Evolutionary conservation across 1,140 invertebrate species (phyloP).

Genomic region (Eumeta japonica): DNA sequence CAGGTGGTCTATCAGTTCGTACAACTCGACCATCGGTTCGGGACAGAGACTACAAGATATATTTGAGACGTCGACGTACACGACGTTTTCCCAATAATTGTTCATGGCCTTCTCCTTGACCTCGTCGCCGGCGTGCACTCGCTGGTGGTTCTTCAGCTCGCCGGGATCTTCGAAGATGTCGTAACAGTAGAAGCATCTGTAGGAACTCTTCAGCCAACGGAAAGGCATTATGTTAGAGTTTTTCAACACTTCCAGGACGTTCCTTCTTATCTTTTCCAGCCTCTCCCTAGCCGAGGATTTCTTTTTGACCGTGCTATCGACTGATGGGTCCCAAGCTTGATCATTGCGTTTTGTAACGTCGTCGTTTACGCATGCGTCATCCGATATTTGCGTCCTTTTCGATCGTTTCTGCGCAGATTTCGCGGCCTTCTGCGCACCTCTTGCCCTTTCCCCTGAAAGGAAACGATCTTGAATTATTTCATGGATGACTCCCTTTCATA

Average conservation of each 20-base stretch:
- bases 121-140: slow-evolving; percentile 25
- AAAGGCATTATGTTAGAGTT: slow-evolving; percentile 47
- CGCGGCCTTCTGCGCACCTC: slow-evolving; percentile 4
- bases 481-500: too few species aligned
- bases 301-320: slow-evolving; percentile 2
- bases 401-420: slow-evolving; percentile 24
- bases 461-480: too few species aligned
- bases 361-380: slow-evolving; percentile 1
- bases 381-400: slow-evolving; percentile 7
- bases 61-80: slow-evolving; percentile 39
- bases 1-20: slow-evolving; percentile 40
- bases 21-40: slow-evolving; percentile 26
- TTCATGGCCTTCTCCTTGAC: slow-evolving; percentile 34
- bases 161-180: slow-evolving; percentile 42
- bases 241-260: slow-evolving; percentile 31
- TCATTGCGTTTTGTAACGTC: not conserved
- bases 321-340: not conserved
- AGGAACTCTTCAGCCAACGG: slow-evolving; percentile 41
- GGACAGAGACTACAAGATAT: slow-evolving; percentile 36
- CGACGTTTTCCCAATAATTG: slow-evolving; percentile 42
- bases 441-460: too few species aligned
- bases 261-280: slow-evolving; percentile 32
- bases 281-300: slow-evolving; percentile 25
- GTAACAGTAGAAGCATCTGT: slow-evolving; percentile 47
- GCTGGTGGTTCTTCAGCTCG: slow-evolving; percentile 34